phyloP scores from a whole-genome alignment of 1,140 invertebrate species.

The Periplaneta americana region DNA sequence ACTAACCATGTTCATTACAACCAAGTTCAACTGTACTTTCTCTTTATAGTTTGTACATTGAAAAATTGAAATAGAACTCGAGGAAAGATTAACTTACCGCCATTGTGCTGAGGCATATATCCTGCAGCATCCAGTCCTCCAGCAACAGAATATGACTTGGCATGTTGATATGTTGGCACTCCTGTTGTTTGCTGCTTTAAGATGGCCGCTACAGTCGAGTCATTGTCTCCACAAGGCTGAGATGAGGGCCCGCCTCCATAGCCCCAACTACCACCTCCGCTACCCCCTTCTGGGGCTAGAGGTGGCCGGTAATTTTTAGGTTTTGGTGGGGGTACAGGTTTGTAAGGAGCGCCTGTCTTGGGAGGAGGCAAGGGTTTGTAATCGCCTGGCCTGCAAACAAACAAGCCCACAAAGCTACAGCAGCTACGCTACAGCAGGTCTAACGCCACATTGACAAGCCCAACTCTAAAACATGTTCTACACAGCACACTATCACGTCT shows the following conservation, averaged over 20 bases:
- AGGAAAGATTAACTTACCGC: slow-evolving; percentile 12
- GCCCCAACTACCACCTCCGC: background rate
- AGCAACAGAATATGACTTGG: slow-evolving; percentile 18
- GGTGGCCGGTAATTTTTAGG: slow-evolving; percentile 85
- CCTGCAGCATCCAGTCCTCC: slow-evolving; percentile 5
- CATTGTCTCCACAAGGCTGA: background rate
- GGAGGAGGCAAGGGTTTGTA: slow-evolving; percentile 41
- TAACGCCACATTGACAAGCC: background rate
- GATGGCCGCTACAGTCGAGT: background rate
- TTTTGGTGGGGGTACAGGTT: slow-evolving; percentile 85
- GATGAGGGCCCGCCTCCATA: background rate
- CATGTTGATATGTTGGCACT: slow-evolving; percentile 10
- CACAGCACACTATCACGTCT: too few relatives aligned
- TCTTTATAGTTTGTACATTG: background rate
- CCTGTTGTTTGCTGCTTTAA: slow-evolving; percentile 1
- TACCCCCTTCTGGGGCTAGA: slow-evolving; percentile 29
- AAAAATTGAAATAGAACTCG: background rate
- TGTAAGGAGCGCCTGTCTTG: slow-evolving; percentile 55
- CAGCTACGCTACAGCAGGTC: background rate
- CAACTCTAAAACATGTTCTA: too few relatives aligned
- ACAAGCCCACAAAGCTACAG: slow-evolving; percentile 5
- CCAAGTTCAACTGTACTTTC: too few relatives aligned
- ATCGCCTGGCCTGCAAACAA: slow-evolving; percentile 29
- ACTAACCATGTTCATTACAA: too few relatives aligned
- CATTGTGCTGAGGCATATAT: slow-evolving; percentile 14